Evolutionary conservation across 2,888 invertebrate genomes (phyloP).

Genomic region (Ctena decussata): DNA sequence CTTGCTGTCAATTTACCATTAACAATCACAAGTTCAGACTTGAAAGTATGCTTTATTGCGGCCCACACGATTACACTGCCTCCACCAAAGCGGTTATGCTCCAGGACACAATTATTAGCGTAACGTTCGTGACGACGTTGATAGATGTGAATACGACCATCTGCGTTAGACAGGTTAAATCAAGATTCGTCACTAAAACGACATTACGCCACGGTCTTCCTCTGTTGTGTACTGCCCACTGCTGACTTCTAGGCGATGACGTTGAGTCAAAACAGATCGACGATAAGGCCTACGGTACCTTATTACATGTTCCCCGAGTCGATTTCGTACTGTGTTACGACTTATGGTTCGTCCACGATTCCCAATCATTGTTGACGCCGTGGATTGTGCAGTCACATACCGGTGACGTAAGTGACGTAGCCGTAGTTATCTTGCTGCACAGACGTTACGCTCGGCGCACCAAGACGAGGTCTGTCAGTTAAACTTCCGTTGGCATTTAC

Average conservation of each 20-base stretch:
- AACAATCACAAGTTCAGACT: no score
- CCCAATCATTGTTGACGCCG: no score
- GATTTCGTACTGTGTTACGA: no score
- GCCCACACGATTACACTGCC: constrained; percentile 28
- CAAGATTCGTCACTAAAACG: constrained; percentile 9
- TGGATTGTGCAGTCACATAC: no score
- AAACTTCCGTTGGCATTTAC: constrained; percentile 14
- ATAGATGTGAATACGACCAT: constrained; percentile 28
- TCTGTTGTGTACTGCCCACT: not conserved
- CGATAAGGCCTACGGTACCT: not conserved
- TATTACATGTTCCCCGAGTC: not conserved
- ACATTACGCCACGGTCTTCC: not conserved
- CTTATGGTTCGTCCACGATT: no score
- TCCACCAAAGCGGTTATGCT: constrained; percentile 27
- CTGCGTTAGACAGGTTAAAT: constrained; percentile 21
- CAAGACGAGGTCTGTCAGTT: constrained; percentile 22
- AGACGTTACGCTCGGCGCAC: constrained; percentile 33
- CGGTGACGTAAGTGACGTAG: no score
- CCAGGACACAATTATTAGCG: constrained; percentile 15
- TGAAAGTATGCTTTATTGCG: no score
- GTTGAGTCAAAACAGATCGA: not conserved
- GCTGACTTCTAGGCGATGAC: not conserved
- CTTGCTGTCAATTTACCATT: not conserved
- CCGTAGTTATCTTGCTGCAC: constrained; percentile 30
- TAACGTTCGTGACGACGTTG: constrained; percentile 32